A percentile compares a stretch with the other conserved stretches of the same genome.
These are phyloP conservation scores for Eupithecia exiguata DNA, from an alignment of 2,888 invertebrate genomes.

Conservation along the genomic window DNA sequence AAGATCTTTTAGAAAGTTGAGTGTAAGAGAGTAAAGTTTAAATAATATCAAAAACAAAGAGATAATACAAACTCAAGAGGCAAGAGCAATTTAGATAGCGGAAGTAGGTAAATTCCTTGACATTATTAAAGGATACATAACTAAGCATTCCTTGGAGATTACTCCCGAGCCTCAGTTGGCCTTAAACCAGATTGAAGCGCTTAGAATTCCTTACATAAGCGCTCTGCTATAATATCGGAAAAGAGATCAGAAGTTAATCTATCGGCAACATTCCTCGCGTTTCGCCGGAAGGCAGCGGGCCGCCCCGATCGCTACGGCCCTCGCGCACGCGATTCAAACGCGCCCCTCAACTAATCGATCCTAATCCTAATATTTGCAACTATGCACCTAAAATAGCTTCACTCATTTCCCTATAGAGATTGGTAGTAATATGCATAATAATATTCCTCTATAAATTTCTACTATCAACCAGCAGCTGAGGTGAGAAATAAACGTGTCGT, in stretches of 20 bases:
- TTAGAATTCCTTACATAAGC: constrained; percentile 82
- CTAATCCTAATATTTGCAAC: constrained; percentile 70
- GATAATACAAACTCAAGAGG: constrained; percentile 21
- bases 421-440: neutral
- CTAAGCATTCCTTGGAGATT: constrained; percentile 54
- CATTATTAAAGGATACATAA: constrained; percentile 43
- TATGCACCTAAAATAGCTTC: constrained; percentile 56
- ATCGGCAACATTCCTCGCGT: constrained; percentile 83
- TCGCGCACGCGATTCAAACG: constrained; percentile 72
- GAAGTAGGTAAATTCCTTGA: constrained; percentile 33
- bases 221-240: constrained; percentile 81
- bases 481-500: neutral
- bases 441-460: neutral
- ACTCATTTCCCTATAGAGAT: constrained; percentile 23
- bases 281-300: constrained; percentile 80
- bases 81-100: constrained; percentile 24
- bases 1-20: neutral
- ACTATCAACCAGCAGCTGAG: neutral
- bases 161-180: constrained; percentile 68
- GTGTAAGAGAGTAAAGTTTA: neutral
- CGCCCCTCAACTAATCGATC: constrained; percentile 73
- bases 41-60: constrained; percentile 11
- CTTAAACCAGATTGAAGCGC: constrained; percentile 79
- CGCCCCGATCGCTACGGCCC: constrained; percentile 60
- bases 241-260: constrained; percentile 84